Conservation (phyloP, 2,113 vertebrate genomes). For the Apteryx owenii region DNA sequence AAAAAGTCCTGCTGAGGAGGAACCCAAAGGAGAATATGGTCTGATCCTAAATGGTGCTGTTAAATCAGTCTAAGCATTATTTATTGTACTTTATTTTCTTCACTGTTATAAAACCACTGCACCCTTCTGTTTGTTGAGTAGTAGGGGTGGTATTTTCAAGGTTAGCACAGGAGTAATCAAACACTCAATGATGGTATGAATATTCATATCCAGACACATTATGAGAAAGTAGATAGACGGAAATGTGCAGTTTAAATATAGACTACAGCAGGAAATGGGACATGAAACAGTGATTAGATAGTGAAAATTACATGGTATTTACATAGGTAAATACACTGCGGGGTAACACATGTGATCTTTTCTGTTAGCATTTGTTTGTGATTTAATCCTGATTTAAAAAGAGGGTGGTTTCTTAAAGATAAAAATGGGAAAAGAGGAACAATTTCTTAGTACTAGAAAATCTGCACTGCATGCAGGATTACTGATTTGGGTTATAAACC, state of each 20-base stretch:
- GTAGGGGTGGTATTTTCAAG: constrained; percentile 42
- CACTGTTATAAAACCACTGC: background rate
- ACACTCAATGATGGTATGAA: constrained; percentile 43
- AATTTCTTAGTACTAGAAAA: background rate
- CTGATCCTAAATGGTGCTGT: background rate
- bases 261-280: constrained; percentile 48
- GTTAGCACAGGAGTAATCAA: constrained; percentile 63
- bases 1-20: background rate
- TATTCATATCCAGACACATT: constrained; percentile 64
- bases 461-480: background rate
- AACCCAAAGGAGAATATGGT: background rate
- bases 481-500: background rate
- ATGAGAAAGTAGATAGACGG: constrained; percentile 48
- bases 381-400: constrained; percentile 24
- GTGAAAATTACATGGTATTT: constrained; percentile 67
- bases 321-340: constrained; percentile 53
- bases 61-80: background rate
- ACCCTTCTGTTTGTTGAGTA: background rate
- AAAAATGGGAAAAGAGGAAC: background rate
- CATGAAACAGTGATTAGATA: constrained; percentile 63
- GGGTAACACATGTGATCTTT: constrained; percentile 9
- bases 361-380: constrained; percentile 20
- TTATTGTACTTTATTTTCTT: constrained; percentile 21
- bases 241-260: constrained; percentile 71
- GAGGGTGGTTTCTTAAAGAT: background rate